These are phyloP conservation scores for Phenganax subtilis DNA, from an alignment of 92 coral and sea anemone genomes.

Conservation along the genomic window DNA sequence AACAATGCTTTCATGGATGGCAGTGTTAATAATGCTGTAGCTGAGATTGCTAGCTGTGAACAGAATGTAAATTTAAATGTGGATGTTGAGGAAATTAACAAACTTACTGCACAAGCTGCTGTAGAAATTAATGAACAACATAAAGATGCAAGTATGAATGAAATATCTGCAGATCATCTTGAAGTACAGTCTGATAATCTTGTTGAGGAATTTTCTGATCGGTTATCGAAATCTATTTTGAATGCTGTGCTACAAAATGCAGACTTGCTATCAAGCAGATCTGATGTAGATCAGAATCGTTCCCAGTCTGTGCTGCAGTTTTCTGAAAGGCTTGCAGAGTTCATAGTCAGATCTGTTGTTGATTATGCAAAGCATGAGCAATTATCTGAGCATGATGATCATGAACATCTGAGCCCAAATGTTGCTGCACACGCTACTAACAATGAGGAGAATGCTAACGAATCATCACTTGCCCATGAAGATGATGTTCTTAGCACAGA, in stretches of 20 bases:
- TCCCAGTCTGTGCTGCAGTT: slow-evolving; percentile 3
- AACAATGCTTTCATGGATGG: no score
- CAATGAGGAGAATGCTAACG: not conserved
- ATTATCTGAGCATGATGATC: slow-evolving; percentile 9
- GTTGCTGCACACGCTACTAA: not conserved
- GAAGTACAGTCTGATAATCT: not conserved
- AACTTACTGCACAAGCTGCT: not conserved
- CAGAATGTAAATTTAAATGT: not conserved
- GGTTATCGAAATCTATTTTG: slow-evolving; percentile 20
- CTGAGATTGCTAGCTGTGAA: not conserved
- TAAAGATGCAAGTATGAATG: not conserved
- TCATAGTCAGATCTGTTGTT: slow-evolving; percentile 22
- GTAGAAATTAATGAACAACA: not conserved
- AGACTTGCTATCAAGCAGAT: not conserved
- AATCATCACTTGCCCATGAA: slow-evolving; percentile 6
- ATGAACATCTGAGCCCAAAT: slow-evolving; percentile 2
- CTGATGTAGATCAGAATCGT: not conserved
- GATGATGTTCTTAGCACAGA: slow-evolving; percentile 1
- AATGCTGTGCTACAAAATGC: slow-evolving; percentile 27
- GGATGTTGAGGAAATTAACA: not conserved
- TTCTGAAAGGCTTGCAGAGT: slow-evolving; percentile 19
- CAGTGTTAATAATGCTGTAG: not conserved
- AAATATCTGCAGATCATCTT: not conserved
- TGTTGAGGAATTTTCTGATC: slow-evolving; percentile 16
- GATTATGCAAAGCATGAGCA: slow-evolving; percentile 20